Percentiles rank a stretch among this genome's conserved stretches.
Evolutionary conservation across 2,888 invertebrate genomes (phyloP).

Genomic region (Siphlonurus alternatus): DNA sequence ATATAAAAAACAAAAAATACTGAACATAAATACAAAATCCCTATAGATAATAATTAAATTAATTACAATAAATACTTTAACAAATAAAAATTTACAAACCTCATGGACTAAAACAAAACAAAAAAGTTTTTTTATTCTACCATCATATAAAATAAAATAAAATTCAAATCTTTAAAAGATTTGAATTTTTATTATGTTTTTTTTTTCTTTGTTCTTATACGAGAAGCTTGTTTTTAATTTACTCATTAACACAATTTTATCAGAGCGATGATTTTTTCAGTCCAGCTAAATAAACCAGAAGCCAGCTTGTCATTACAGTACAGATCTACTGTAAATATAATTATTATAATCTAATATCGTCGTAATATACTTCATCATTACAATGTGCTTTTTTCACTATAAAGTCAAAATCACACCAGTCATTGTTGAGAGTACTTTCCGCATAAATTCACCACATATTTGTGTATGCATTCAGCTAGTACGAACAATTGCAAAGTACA

Average conservation of each 20-base stretch:
- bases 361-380: neutral
- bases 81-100: neutral
- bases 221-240: neutral
- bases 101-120: neutral
- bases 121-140: no score
- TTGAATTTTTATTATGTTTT: no score
- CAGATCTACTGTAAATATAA: neutral
- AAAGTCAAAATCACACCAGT: neutral
- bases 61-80: conserved; percentile 8
- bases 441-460: no score
- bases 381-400: no score
- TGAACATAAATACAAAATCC: conserved; percentile 9
- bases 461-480: no score
- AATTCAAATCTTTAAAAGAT: no score
- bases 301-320: neutral
- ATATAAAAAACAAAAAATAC: conserved; percentile 8
- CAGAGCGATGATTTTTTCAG: neutral
- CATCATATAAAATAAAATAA: no score
- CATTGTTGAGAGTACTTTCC: no score
- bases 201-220: no score
- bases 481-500: no score
- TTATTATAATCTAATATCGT: no score
- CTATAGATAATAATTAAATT: no score
- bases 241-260: neutral
- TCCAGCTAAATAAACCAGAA: neutral